A percentile compares a stretch with the other conserved stretches of the same genome.
Evolutionary conservation across 2,113 vertebrate genomes (phyloP).

Genomic region (Gopherus flavomarginatus): DNA sequence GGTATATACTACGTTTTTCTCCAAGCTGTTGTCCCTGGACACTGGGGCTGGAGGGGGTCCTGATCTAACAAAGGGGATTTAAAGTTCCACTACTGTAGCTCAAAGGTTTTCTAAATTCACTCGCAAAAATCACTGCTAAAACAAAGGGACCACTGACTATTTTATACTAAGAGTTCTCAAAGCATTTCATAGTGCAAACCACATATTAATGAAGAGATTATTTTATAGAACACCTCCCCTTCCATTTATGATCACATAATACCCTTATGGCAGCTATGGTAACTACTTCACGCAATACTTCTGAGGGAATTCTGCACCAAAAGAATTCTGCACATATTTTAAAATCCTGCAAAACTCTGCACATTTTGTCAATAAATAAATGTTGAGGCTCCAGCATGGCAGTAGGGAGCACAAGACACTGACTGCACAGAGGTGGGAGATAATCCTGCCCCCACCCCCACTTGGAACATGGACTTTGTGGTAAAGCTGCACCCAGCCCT

Average conservation of each 20-base stretch:
- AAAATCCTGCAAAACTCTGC: too few species aligned
- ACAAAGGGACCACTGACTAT: not conserved
- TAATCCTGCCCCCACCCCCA: too few species aligned
- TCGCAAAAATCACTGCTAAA: not conserved
- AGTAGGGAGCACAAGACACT: too few species aligned
- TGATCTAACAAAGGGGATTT: not conserved
- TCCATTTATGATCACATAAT: not conserved
- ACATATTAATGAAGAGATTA: not conserved
- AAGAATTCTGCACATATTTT: too few species aligned
- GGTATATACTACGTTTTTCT: not conserved
- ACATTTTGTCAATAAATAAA: too few species aligned
- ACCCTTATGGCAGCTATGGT: not conserved
- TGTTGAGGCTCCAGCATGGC: too few species aligned
- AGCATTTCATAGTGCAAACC: not conserved
- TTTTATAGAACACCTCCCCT: not conserved
- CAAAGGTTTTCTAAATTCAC: not conserved
- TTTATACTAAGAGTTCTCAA: not conserved
- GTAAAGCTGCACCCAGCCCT: too few species aligned
- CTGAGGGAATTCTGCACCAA: too few species aligned
- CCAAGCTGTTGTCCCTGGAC: not conserved
- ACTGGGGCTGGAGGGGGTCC: not conserved
- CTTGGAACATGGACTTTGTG: too few species aligned
- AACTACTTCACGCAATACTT: not conserved
- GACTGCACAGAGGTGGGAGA: too few species aligned
- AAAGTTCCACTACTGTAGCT: not conserved